These are phyloP conservation scores for Numida meleagris DNA, from an alignment of 2,113 vertebrate genomes.

Conservation along the genomic window DNA sequence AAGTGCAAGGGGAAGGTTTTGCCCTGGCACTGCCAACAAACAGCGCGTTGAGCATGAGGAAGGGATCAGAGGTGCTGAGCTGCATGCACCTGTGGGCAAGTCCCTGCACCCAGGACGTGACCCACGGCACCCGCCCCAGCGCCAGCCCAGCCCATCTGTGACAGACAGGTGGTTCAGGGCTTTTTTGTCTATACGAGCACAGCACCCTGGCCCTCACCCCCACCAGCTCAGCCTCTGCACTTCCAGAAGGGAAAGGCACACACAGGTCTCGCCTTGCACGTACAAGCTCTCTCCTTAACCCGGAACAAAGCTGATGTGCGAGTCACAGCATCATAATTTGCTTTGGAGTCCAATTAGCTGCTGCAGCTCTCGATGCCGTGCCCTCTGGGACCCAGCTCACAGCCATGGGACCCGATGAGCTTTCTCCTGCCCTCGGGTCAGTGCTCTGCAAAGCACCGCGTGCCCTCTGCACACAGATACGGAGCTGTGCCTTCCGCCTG, in stretches of 20 bases:
- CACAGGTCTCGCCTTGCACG: background rate
- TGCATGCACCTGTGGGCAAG: background rate
- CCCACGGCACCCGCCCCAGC: too few relatives aligned
- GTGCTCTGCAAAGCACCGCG: rapidly evolving
- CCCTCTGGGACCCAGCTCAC: background rate
- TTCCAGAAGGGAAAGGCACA: background rate
- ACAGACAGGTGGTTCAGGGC: background rate
- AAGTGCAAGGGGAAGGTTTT: background rate
- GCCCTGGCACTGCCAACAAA: background rate
- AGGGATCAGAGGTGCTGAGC: background rate
- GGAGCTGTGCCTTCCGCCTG: rapidly evolving
- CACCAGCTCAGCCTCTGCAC: too few relatives aligned
- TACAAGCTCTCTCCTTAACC: background rate
- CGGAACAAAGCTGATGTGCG: background rate
- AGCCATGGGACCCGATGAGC: background rate
- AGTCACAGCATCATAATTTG: background rate
- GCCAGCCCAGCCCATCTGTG: background rate
- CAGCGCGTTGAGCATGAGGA: rapidly evolving
- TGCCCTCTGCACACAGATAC: rapidly evolving
- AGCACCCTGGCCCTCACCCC: too few relatives aligned
- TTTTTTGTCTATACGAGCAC: too few relatives aligned
- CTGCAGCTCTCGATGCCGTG: rapidly evolving
- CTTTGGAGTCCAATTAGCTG: background rate
- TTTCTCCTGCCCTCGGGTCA: background rate
- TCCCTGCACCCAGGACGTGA: background rate